Evolutionary conservation across 2,888 invertebrate species (phyloP).

Genomic region (Metallyticus violacea): DNA sequence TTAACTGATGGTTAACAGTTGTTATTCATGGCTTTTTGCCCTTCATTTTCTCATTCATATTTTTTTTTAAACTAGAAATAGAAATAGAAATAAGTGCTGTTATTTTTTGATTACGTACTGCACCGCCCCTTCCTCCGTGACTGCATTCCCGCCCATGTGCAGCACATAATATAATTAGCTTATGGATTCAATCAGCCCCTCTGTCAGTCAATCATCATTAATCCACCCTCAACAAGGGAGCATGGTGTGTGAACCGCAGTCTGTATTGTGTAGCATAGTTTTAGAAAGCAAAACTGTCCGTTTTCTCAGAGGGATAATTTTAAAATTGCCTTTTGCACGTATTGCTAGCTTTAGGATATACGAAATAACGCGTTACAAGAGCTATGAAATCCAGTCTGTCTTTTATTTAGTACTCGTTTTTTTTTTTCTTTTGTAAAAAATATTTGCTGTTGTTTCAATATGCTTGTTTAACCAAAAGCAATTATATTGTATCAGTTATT

Average conservation of each 20-base stretch:
- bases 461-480: neutral
- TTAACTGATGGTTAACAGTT: no score
- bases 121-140: neutral
- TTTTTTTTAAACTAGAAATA: no score
- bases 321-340: neutral
- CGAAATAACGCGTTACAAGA: neutral
- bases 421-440: neutral
- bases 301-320: neutral
- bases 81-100: no score
- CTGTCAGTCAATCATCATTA: slow-evolving; percentile 12
- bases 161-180: slow-evolving; percentile 1
- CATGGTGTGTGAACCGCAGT: no score
- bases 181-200: neutral
- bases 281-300: neutral
- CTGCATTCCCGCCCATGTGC: neutral
- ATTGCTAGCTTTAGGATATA: neutral
- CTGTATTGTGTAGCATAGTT: neutral
- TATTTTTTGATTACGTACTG: no score
- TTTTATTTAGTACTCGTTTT: neutral
- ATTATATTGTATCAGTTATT: neutral
- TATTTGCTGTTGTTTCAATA: neutral
- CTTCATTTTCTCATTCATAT: no score
- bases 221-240: slow-evolving; percentile 1
- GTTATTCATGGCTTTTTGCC: no score
- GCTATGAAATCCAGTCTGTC: neutral